A percentile compares a stretch with the other conserved stretches of the same genome.
These are phyloP conservation scores for Microtus pennsylvanicus DNA, from an alignment of 2,113 vertebrate species.

Conservation along the genomic window DNA sequence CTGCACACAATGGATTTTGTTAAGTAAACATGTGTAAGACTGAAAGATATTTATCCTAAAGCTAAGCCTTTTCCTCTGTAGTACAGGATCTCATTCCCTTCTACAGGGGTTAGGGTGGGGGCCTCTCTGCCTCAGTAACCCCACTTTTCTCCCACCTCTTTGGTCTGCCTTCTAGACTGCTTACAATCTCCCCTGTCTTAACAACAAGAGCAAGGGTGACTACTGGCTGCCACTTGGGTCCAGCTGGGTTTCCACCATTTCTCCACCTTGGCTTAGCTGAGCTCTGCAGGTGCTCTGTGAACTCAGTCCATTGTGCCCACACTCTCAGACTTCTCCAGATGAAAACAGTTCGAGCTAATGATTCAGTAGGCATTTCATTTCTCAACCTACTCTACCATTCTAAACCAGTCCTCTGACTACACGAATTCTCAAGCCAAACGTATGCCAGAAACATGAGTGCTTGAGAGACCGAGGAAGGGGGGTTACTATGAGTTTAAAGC, in stretches of 20 bases:
- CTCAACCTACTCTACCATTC: neutral
- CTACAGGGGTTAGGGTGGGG: too few relatives aligned
- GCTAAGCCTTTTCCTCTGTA: neutral
- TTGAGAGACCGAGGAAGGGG: neutral
- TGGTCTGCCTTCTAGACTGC: neutral
- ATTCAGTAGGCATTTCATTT: neutral
- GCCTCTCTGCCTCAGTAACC: neutral
- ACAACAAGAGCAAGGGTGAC: neutral
- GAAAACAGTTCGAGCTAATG: neutral
- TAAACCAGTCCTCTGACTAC: neutral
- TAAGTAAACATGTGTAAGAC: neutral
- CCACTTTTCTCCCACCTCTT: neutral
- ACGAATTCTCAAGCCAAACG: neutral
- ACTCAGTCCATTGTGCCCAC: neutral
- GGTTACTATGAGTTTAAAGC: neutral
- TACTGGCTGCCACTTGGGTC: neutral
- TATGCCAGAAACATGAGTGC: neutral
- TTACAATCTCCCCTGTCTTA: neutral
- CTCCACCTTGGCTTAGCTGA: neutral
- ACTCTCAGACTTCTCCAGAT: neutral
- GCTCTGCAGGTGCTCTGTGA: neutral
- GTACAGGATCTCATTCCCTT: neutral
- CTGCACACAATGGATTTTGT: neutral
- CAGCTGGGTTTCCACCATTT: neutral
- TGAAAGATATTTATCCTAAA: neutral